Conservation (phyloP, 1,140 invertebrate genomes). For the Ooceraea biroi region DNA sequence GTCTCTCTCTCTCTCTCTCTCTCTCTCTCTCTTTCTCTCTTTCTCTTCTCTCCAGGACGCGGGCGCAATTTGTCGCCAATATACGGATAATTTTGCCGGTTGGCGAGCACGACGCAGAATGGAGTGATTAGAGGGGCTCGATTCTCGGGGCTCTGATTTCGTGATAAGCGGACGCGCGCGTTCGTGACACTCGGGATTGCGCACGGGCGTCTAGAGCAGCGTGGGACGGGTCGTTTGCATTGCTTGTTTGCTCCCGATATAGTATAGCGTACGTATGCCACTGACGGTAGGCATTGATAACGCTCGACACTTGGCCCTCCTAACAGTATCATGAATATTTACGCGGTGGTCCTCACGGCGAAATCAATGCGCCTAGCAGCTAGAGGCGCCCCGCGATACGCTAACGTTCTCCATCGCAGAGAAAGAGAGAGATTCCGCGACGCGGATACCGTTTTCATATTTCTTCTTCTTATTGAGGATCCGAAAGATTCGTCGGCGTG, state of each 20-base stretch:
- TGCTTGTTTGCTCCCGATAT: conserved; percentile 63
- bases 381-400: conserved; percentile 52
- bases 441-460: conserved; percentile 34
- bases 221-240: conserved; percentile 57
- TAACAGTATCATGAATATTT: conserved; percentile 84
- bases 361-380: conserved; percentile 80
- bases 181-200: conserved; percentile 63
- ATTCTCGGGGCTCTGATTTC: conserved; percentile 49
- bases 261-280: conserved; percentile 37
- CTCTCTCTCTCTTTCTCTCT: conserved; percentile 2
- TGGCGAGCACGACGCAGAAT: neutral
- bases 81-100: conserved; percentile 19
- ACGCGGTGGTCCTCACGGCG: conserved; percentile 72
- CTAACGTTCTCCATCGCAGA: neutral
- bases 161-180: conserved; percentile 39
- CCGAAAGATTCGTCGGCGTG: conserved; percentile 65
- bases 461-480: conserved; percentile 19
- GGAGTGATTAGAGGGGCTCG: conserved; percentile 50
- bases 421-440: neutral
- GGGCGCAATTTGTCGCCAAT: conserved; percentile 4
- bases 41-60: neutral
- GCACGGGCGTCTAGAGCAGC: conserved; percentile 47
- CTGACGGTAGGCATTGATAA: conserved; percentile 52
- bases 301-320: conserved; percentile 75
- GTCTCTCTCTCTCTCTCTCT: neutral